A percentile compares a stretch with the other conserved stretches of the same genome.
Evolutionary conservation across 2,888 invertebrate genomes (phyloP).

Genomic region (Euphydryas editha): DNA sequence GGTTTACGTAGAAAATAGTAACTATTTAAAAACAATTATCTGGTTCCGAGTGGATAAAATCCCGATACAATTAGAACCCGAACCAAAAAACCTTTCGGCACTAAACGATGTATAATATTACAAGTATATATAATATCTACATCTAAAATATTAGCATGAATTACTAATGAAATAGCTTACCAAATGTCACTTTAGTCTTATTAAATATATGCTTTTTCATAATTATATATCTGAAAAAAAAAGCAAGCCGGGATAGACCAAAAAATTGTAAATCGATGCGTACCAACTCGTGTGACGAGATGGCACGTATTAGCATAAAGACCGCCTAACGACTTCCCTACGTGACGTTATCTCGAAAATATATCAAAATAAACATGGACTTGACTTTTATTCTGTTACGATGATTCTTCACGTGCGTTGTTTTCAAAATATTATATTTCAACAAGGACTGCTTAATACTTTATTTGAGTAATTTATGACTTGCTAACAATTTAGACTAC

Average conservation of each 20-base stretch:
- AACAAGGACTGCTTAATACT: too few species aligned
- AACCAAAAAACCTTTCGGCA: too few species aligned
- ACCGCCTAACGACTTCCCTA: conserved; percentile 35
- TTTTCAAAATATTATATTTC: neutral
- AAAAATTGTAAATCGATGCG: conserved; percentile 43
- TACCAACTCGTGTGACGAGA: conserved; percentile 39
- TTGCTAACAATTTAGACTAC: neutral
- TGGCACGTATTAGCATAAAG: conserved; percentile 41
- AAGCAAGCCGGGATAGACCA: conserved; percentile 25
- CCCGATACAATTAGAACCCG: too few species aligned
- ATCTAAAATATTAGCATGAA: too few species aligned
- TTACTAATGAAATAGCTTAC: neutral
- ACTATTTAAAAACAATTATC: too few species aligned
- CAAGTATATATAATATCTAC: too few species aligned
- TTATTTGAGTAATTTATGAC: too few species aligned
- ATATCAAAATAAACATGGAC: conserved; percentile 21
- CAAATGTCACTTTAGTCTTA: neutral
- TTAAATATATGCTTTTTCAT: neutral
- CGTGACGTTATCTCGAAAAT: conserved; percentile 29
- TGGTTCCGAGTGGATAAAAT: too few species aligned
- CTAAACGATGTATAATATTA: too few species aligned
- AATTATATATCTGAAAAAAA: conserved; percentile 15
- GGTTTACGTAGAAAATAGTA: too few species aligned
- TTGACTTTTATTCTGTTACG: neutral
- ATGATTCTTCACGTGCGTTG: neutral